A percentile compares a stretch with the other conserved stretches of the same genome.
These are phyloP conservation scores for Apis dorsata DNA, from an alignment of 1,140 invertebrate species.

Conservation along the genomic window DNA sequence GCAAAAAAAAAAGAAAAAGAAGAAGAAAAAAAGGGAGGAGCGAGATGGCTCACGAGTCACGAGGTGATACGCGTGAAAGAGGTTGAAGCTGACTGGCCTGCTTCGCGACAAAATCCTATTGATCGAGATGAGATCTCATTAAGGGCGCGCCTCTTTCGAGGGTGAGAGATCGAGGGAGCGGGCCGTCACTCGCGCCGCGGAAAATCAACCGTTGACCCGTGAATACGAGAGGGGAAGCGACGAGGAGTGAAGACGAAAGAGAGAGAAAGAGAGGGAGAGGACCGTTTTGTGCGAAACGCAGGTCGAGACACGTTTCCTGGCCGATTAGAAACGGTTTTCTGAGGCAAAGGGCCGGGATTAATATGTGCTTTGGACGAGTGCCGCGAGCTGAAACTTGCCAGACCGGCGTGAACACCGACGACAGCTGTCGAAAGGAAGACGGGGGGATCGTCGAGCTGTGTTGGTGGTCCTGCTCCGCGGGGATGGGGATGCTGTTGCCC, in stretches of 20 bases:
- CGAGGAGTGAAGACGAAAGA: not conserved
- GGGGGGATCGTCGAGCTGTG: conserved; percentile 31
- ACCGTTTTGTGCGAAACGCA: not conserved
- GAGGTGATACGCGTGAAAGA: not conserved
- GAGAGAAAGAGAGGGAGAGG: not conserved
- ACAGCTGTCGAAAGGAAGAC: conserved; percentile 57
- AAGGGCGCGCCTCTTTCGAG: not conserved
- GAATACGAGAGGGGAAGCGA: not conserved
- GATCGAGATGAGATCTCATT: conserved; percentile 34
- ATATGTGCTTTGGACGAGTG: conserved; percentile 75
- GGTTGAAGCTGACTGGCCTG: not conserved
- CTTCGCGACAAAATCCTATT: not conserved
- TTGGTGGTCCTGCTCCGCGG: conserved; percentile 24
- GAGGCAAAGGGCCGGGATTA: conserved; percentile 54
- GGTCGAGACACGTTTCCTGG: conserved; percentile 25
- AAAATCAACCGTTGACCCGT: not conserved
- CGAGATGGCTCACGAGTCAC: not conserved
- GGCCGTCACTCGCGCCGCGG: not conserved
- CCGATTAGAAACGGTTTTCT: conserved; percentile 43
- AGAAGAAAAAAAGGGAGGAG: not conserved
- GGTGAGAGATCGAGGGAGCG: no score
- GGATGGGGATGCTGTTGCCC: conserved; percentile 82
- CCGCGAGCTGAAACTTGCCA: conserved; percentile 53
- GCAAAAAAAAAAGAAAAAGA: not conserved
- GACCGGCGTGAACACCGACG: conserved; percentile 59